phyloP scores from a whole-genome alignment of 1,140 invertebrate species.

The Drosophila trapezifrons region DNA sequence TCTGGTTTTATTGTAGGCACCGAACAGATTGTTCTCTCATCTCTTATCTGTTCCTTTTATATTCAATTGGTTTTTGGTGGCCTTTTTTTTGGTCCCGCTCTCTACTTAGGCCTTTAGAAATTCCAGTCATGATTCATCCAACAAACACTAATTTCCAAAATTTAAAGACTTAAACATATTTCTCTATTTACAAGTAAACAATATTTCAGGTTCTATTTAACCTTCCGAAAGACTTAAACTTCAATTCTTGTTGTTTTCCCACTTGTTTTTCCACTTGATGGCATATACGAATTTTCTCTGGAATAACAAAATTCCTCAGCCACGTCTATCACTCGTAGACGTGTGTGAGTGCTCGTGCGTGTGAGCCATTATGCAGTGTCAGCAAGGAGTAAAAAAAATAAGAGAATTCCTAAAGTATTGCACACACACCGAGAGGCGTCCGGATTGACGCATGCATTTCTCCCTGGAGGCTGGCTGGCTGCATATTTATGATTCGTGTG shows the following conservation, averaged over 20 bases:
- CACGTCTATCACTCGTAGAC: conserved; percentile 28
- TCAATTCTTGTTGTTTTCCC: conserved; percentile 22
- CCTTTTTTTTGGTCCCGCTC: too few relatives aligned
- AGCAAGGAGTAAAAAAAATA: conserved; percentile 29
- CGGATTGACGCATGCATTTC: conserved; percentile 62
- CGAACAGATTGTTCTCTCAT: conserved; percentile 42
- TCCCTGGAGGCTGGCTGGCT: conserved; percentile 34
- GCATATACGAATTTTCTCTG: conserved; percentile 33
- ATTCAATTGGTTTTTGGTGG: conserved; percentile 47
- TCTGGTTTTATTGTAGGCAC: conserved; percentile 38
- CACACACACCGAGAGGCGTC: conserved; percentile 25
- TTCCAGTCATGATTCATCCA: background rate
- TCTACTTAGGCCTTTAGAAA: background rate
- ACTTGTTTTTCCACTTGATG: conserved; percentile 46
- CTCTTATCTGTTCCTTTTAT: conserved; percentile 31
- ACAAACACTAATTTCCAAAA: background rate
- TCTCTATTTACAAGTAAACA: background rate
- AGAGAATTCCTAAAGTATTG: conserved; percentile 36
- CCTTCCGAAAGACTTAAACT: conserved; percentile 1
- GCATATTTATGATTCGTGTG: conserved; percentile 73
- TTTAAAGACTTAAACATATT: background rate
- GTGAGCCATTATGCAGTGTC: conserved; percentile 50
- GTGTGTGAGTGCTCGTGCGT: background rate
- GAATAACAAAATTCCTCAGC: conserved; percentile 37
- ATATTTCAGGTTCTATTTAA: background rate